Conservation (phyloP, 2,113 vertebrate genomes). For the Petrocephalus zakoni region DNA sequence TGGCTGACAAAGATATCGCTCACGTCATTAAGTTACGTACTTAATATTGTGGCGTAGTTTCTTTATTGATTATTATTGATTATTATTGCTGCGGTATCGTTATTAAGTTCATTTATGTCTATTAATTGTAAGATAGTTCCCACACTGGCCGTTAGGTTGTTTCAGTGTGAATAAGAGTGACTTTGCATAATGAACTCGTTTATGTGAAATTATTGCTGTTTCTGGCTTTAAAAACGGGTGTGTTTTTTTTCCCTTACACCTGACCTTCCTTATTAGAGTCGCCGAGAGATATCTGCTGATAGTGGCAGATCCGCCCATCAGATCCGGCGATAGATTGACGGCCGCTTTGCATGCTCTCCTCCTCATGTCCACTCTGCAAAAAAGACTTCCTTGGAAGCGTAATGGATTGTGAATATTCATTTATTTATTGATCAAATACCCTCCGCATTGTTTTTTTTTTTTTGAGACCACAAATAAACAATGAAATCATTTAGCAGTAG, state of each 20-base stretch:
- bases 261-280: background rate
- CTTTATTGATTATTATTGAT: background rate
- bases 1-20: background rate
- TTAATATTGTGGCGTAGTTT: background rate
- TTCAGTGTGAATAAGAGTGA: background rate
- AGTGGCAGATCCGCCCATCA: slow-evolving; percentile 47
- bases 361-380: background rate
- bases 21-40: background rate
- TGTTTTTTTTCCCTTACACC: background rate
- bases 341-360: slow-evolving; percentile 27
- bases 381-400: background rate
- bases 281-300: slow-evolving; percentile 10
- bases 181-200: background rate
- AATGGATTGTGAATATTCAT: background rate
- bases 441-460: background rate
- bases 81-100: background rate
- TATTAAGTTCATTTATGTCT: background rate
- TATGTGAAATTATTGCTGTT: background rate
- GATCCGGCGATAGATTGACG: slow-evolving; percentile 52
- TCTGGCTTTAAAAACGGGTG: background rate
- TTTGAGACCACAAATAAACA: background rate
- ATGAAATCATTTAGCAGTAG: background rate
- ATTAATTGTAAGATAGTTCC: background rate
- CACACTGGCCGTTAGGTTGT: background rate
- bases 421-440: background rate